Conservation (phyloP, 2,797 vertebrate genomes). For the Muscicapa striata region DNA sequence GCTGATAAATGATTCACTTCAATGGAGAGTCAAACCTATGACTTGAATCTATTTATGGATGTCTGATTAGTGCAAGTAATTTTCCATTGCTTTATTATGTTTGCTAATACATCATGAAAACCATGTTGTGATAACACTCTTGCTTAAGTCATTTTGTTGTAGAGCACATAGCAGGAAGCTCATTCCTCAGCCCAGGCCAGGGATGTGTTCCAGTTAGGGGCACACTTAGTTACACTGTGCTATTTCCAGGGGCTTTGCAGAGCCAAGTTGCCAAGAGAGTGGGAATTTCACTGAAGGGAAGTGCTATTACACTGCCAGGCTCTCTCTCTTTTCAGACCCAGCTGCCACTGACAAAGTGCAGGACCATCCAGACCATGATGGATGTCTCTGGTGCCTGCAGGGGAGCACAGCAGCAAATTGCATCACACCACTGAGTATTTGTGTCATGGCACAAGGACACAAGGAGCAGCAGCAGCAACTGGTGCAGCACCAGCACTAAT, state of each 20-base stretch:
- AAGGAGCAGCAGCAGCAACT: neutral
- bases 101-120: constrained; percentile 47
- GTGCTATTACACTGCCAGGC: neutral
- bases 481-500: neutral
- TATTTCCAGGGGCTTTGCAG: neutral
- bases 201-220: neutral
- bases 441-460: neutral
- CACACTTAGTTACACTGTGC: neutral
- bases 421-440: neutral
- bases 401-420: neutral
- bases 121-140: neutral
- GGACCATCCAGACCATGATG: neutral
- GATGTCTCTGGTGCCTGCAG: neutral
- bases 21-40: constrained; percentile 43
- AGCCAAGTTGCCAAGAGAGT: neutral
- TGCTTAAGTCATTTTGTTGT: constrained; percentile 15
- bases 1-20: constrained; percentile 59
- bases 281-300: neutral
- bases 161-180: neutral
- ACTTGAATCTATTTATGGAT: constrained; percentile 45
- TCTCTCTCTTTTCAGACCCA: neutral
- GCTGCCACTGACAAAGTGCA: neutral
- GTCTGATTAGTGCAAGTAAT: constrained; percentile 36
- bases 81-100: constrained; percentile 47
- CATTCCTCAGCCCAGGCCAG: neutral